Percentiles rank a stretch among this genome's conserved stretches.
These are phyloP conservation scores for Clarias batrachus DNA, from an alignment of 2,113 vertebrate species.

Conservation along the genomic window DNA sequence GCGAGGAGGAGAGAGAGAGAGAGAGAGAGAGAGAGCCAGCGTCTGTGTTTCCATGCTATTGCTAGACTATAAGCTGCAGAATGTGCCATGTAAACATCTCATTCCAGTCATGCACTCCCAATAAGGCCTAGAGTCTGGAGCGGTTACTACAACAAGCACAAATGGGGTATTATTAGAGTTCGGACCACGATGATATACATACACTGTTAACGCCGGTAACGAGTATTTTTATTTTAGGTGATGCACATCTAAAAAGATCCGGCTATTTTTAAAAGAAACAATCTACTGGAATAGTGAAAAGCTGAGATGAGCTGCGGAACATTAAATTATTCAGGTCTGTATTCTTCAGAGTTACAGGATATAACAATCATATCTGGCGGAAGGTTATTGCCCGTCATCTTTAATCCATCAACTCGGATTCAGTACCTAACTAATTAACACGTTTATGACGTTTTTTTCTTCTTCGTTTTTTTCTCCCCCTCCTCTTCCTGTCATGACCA, in stretches of 20 bases:
- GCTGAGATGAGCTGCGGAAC: background rate
- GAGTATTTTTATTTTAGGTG: conserved; percentile 1
- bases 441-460: background rate
- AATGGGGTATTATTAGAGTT: conserved; percentile 21
- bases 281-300: background rate
- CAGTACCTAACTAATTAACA: background rate
- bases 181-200: background rate
- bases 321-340: background rate
- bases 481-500: conserved; percentile 9
- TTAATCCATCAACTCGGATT: background rate
- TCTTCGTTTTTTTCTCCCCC: background rate
- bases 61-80: conserved; percentile 33
- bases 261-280: background rate
- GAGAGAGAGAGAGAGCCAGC: background rate
- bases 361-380: background rate
- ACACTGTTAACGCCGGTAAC: background rate
- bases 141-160: conserved; percentile 27
- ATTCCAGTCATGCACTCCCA: conserved; percentile 27
- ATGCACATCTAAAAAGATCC: background rate
- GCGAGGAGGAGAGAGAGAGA: background rate
- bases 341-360: background rate
- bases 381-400: background rate
- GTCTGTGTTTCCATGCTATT: conserved; percentile 42
- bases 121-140: conserved; percentile 23
- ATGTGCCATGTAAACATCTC: conserved; percentile 39